These are phyloP conservation scores for Callospermophilus lateralis DNA, from an alignment of 2,113 vertebrate species.

Conservation along the genomic window DNA sequence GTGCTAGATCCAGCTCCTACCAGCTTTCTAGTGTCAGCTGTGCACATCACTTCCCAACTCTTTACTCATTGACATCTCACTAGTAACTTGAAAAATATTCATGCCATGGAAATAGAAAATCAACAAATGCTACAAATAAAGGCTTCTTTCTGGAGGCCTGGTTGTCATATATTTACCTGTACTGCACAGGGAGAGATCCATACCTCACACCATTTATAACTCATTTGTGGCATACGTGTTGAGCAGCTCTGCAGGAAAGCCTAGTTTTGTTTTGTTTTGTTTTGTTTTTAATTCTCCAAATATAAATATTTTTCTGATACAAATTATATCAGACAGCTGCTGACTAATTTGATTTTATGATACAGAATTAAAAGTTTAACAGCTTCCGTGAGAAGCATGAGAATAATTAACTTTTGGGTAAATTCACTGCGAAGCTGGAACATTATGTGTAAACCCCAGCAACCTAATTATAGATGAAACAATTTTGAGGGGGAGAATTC, in stretches of 20 bases:
- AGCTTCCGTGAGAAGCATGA: neutral
- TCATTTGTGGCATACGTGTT: neutral
- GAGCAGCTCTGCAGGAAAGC: neutral
- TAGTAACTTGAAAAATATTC: neutral
- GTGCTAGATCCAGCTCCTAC: neutral
- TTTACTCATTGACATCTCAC: neutral
- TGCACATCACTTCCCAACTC: neutral
- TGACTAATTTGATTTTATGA: slow-evolving; percentile 11
- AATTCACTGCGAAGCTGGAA: neutral
- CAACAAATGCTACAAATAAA: neutral
- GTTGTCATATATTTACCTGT: neutral
- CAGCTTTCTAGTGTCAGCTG: neutral
- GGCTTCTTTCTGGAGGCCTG: neutral
- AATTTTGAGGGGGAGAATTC: neutral
- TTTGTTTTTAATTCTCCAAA: neutral
- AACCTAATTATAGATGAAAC: neutral
- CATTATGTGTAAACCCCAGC: neutral
- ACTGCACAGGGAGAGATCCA: neutral
- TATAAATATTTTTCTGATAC: neutral
- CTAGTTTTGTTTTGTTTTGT: too few relatives aligned
- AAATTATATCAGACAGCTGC: slow-evolving; percentile 19
- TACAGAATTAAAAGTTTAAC: neutral
- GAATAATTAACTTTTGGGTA: neutral
- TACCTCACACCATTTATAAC: neutral
- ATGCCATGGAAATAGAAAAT: neutral